Conservation (phyloP, 1,140 invertebrate species). For the Drosophila ercepeae region DNA sequence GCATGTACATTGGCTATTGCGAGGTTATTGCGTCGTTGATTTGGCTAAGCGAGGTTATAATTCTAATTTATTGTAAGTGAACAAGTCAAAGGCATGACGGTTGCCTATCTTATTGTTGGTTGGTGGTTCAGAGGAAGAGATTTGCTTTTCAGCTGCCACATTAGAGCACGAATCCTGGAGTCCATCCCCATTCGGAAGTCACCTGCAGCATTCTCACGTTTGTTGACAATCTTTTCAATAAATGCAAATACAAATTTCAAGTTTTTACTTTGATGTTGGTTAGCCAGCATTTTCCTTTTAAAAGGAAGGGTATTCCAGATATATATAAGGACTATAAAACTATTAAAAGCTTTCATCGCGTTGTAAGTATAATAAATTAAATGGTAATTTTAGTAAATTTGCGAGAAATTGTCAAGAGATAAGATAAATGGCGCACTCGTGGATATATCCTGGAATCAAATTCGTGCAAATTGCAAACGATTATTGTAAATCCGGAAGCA, state of each 20-base stretch:
- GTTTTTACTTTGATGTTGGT: constrained; percentile 47
- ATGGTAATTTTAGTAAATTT: constrained; percentile 5
- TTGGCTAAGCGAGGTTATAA: constrained; percentile 77
- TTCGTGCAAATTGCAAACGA: constrained; percentile 27
- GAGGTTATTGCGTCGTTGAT: constrained; percentile 76
- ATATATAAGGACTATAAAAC: too few species aligned
- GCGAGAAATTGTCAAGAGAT: constrained; percentile 19
- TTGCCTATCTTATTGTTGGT: constrained; percentile 13
- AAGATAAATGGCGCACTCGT: not conserved
- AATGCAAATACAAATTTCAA: constrained; percentile 29
- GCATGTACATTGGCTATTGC: constrained; percentile 65
- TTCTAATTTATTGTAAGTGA: constrained; percentile 74
- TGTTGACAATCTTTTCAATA: constrained; percentile 22
- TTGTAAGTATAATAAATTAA: not conserved
- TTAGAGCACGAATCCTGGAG: constrained; percentile 29
- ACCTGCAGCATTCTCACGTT: constrained; percentile 44
- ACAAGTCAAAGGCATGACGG: constrained; percentile 52
- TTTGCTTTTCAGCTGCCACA: constrained; percentile 4
- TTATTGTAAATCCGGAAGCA: constrained; percentile 18
- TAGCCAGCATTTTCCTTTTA: too few species aligned
- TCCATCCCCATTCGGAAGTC: constrained; percentile 5
- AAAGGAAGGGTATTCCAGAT: too few species aligned
- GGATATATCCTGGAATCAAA: constrained; percentile 28
- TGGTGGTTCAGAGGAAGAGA: not conserved
- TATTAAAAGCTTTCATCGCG: not conserved